A percentile compares a stretch with the other conserved stretches of the same genome.
Conservation (phyloP, 2,797 vertebrate species). For the Psittacula echo region DNA sequence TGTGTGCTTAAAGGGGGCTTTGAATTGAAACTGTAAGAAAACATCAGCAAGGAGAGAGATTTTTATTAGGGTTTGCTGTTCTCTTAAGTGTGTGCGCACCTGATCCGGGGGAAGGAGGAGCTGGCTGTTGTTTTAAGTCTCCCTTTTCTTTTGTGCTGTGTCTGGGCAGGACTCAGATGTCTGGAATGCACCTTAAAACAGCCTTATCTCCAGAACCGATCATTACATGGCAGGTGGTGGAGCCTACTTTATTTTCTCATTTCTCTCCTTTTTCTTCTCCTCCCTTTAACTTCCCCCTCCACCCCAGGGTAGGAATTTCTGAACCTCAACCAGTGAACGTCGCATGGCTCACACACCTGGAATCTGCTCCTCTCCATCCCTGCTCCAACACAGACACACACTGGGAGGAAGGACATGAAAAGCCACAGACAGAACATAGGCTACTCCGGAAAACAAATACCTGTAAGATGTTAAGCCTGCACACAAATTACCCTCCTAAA, state of each 20-base stretch:
- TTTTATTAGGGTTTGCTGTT: not conserved
- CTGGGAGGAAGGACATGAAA: not conserved
- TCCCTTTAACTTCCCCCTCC: slow-evolving; percentile 58
- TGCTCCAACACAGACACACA: not conserved
- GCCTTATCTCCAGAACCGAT: slow-evolving; percentile 76
- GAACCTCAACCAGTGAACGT: slow-evolving; percentile 70
- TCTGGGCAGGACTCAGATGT: slow-evolving; percentile 74
- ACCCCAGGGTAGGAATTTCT: slow-evolving; percentile 76
- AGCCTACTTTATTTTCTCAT: slow-evolving; percentile 72
- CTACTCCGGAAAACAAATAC: not conserved
- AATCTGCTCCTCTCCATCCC: slow-evolving; percentile 8
- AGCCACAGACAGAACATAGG: not conserved
- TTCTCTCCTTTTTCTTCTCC: slow-evolving; percentile 67
- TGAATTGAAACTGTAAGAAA: not conserved
- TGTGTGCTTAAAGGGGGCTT: not conserved
- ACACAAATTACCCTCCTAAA: not conserved
- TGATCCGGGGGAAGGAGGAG: slow-evolving; percentile 29
- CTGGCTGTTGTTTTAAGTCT: slow-evolving; percentile 56
- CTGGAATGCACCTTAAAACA: slow-evolving; percentile 76
- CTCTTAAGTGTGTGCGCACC: slow-evolving; percentile 9
- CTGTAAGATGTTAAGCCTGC: not conserved
- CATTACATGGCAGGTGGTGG: slow-evolving; percentile 80
- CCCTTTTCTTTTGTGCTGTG: slow-evolving; percentile 55
- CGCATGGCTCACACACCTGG: slow-evolving; percentile 68
- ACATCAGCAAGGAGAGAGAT: not conserved